Evolutionary conservation across 2,113 vertebrate species (phyloP).

Genomic region (Carassius auratus): DNA sequence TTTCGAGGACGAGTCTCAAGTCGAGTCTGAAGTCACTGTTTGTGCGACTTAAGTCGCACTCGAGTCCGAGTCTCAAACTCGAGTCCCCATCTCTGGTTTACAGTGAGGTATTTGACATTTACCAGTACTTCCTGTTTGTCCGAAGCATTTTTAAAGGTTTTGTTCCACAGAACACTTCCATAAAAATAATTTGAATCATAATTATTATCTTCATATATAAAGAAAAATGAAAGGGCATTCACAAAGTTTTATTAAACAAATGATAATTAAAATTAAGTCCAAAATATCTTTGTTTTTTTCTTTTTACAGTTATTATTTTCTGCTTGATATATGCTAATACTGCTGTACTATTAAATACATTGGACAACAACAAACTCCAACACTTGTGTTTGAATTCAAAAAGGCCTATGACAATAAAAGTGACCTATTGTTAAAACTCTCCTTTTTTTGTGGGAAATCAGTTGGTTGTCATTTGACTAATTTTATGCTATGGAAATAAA

Average conservation of each 20-base stretch:
- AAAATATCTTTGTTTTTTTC: too few species aligned
- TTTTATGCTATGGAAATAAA: not conserved
- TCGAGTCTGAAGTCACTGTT: too few species aligned
- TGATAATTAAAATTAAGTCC: too few species aligned
- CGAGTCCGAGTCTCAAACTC: too few species aligned
- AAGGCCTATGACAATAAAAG: not conserved
- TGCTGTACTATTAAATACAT: not conserved
- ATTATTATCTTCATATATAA: not conserved
- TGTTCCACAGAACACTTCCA: not conserved
- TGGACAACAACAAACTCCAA: not conserved
- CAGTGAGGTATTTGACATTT: not conserved
- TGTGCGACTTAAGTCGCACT: too few species aligned
- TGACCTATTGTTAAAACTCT: not conserved
- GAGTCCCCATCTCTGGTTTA: too few species aligned
- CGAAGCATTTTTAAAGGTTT: not conserved
- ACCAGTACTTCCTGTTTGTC: not conserved
- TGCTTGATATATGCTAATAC: not conserved
- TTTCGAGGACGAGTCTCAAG: too few species aligned
- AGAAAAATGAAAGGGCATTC: not conserved
- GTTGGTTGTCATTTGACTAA: too few species aligned
- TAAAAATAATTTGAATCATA: not conserved
- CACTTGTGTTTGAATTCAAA: not conserved
- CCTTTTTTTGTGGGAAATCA: too few species aligned
- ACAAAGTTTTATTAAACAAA: too few species aligned
- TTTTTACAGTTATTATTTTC: too few species aligned